Conservation (phyloP, 1,140 invertebrate species). For the Goniozus legneri region DNA sequence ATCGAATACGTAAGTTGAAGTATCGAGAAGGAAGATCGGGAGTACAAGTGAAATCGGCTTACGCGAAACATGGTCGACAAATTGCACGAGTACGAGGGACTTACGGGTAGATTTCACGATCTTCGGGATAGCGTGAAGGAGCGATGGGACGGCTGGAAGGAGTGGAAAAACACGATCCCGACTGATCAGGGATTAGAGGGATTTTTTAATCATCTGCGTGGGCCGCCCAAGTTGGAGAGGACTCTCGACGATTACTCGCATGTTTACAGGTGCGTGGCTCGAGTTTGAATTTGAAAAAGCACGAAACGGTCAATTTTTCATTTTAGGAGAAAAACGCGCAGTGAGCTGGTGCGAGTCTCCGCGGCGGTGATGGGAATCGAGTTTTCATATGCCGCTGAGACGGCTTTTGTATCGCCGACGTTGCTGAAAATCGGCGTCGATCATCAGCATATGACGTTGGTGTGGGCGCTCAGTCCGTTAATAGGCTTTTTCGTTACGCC, state of each 20-base stretch:
- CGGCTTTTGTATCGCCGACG: constrained; percentile 94
- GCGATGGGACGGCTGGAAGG: constrained; percentile 59
- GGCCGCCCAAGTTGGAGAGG: constrained; percentile 47
- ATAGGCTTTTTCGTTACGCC: constrained; percentile 93
- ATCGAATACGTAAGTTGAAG: no score
- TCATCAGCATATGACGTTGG: constrained; percentile 88
- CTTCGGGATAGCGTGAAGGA: constrained; percentile 62
- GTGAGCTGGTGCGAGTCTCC: constrained; percentile 82
- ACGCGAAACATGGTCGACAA: constrained; percentile 71
- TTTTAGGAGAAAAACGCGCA: constrained; percentile 68
- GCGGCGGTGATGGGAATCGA: constrained; percentile 96
- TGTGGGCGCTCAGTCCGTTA: constrained; percentile 90
- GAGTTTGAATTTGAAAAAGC: no score
- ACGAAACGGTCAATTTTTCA: not conserved
- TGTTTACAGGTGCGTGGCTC: constrained; percentile 72
- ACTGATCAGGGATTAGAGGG: constrained; percentile 46
- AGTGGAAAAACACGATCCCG: constrained; percentile 55
- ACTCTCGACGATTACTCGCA: constrained; percentile 66
- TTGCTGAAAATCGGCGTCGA: constrained; percentile 89
- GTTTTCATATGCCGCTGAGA: constrained; percentile 95
- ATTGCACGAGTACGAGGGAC: constrained; percentile 73
- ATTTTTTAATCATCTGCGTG: constrained; percentile 42
- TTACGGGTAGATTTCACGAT: constrained; percentile 67
- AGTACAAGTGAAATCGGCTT: constrained; percentile 1
- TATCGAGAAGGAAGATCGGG: no score